Evolutionary conservation across 2,888 invertebrate species (phyloP), one percentile per base, ranked within the genome.

Genomic region (Lapara coniferarum): DNA sequence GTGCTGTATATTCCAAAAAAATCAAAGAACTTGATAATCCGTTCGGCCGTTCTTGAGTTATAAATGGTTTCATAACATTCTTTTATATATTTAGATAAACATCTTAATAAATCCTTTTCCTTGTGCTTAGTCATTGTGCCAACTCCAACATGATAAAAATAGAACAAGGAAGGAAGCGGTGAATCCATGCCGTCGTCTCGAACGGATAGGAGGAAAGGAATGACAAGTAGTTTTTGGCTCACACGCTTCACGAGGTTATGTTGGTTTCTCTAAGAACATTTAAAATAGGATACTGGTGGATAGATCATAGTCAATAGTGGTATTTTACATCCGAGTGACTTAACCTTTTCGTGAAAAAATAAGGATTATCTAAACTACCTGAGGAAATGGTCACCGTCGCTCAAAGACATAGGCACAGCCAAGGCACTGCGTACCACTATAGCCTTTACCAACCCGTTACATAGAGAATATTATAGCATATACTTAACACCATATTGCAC

Each of bases 1-100:
- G 30, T 44, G 59, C 59, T 53, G 68, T 52, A 69, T 57, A 52
- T 53, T 69, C 44, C 44, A 53, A 44, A n/a, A n/a, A n/a, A n/a
- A n/a, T n/a, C n/a, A n/a, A n/a, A n/a, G n/a, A n/a, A n/a, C n/a
- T n/a, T n/a, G n/a, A n/a, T n/a, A n/a, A n/a, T n/a, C n/a, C n/a
- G n/a, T n/a, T n/a, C n/a, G n/a, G n/a, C n/a, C n/a, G n/a, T n/a
- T n/a, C n/a, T n/a, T n/a, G n/a, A n/a, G n/a, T n/a, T n/a, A n/a
- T n/a, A n/a, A n/a, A n/a, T n/a, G n/a, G n/a, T n/a, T n/a, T n/a
- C n/a, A n/a, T n/a, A n/a, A n/a, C n/a, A n/a, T n/a, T n/a, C n/a
- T n/a, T n/a, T n/a, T n/a, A n/a, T n/a, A n/a, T n/a, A n/a, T n/a
- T 53, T 52, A 52, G 14, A 52, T 25, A 8, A 37, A 37, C 37